phyloP scores from a whole-genome alignment of 2,888 invertebrate species.

The Cecidostiba fungosa region DNA sequence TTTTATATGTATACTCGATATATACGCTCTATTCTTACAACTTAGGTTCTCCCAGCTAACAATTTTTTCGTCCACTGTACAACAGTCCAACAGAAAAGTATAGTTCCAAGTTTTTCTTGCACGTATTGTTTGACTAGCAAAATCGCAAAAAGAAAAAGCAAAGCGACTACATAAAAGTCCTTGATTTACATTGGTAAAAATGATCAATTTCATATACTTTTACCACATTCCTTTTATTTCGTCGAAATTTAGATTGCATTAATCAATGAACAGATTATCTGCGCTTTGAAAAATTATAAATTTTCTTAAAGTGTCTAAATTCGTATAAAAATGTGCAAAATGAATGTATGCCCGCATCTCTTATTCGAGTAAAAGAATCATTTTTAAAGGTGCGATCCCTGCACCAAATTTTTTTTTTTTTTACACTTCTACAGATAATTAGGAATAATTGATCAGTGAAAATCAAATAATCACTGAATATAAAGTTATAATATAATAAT shows the following conservation, averaged over 20 bases:
- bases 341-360: background rate
- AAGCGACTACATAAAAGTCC: slow-evolving; percentile 27
- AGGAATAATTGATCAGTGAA: background rate
- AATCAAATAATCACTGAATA: background rate
- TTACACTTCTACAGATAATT: background rate
- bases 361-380: background rate
- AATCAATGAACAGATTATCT: background rate
- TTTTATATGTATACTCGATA: slow-evolving; percentile 28
- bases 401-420: background rate
- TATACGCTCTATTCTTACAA: slow-evolving; percentile 38
- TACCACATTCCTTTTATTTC: background rate
- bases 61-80: slow-evolving; percentile 40
- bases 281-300: slow-evolving; percentile 5
- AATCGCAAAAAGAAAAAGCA: slow-evolving; percentile 39
- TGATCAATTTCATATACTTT: background rate
- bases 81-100: slow-evolving; percentile 34
- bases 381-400: slow-evolving; percentile 1
- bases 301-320: background rate
- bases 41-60: slow-evolving; percentile 28
- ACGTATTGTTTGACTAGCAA: slow-evolving; percentile 59
- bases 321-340: slow-evolving; percentile 1
- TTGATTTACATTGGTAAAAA: slow-evolving; percentile 37
- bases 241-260: background rate
- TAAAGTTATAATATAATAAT: background rate
- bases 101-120: slow-evolving; percentile 48